phyloP scores from a whole-genome alignment of 2,113 vertebrate species.

The Thryonomys swinderianus region DNA sequence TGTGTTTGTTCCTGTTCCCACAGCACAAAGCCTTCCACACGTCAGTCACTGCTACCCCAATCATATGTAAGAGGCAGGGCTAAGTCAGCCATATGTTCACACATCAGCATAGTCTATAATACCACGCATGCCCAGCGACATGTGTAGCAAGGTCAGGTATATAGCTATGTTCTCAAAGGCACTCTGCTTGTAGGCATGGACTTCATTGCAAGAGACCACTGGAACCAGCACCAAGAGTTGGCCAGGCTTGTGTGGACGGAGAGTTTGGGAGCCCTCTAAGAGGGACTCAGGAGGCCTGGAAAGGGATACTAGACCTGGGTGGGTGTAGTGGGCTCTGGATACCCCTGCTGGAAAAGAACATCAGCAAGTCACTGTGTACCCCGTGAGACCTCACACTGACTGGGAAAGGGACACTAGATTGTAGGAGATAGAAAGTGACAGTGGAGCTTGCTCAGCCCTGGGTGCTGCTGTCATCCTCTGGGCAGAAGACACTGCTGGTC shows the following conservation, averaged over 20 bases:
- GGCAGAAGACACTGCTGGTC: background rate
- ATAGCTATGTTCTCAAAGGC: background rate
- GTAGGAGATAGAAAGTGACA: background rate
- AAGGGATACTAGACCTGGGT: background rate
- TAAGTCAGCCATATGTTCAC: background rate
- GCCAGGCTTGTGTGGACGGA: background rate
- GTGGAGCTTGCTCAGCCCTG: background rate
- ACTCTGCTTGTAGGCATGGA: background rate
- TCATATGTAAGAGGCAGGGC: background rate
- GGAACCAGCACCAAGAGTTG: background rate
- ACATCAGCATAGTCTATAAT: background rate
- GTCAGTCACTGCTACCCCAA: background rate
- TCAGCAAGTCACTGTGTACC: background rate
- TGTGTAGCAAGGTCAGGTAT: background rate
- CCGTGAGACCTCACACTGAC: background rate
- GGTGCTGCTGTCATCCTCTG: background rate
- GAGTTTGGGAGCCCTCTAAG: background rate
- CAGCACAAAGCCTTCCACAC: background rate
- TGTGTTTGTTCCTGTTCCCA: background rate
- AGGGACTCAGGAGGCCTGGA: background rate
- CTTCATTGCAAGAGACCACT: background rate
- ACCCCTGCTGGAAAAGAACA: background rate
- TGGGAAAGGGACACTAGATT: background rate
- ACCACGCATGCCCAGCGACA: rapidly evolving
- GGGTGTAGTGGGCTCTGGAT: background rate